phyloP scores from a whole-genome alignment of 2,797 vertebrate species.

The Aldrovandia affinis region DNA sequence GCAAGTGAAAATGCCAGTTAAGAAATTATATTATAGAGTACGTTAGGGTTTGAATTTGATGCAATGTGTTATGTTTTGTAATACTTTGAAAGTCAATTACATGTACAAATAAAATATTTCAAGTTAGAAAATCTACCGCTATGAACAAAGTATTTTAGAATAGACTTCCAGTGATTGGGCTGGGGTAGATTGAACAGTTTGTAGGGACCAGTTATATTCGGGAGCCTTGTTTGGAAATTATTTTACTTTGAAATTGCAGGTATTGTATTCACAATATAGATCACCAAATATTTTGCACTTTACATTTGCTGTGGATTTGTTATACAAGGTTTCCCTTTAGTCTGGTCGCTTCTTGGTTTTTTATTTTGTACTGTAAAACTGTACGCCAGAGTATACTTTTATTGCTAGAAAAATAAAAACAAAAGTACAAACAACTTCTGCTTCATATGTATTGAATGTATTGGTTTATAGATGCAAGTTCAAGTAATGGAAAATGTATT shows the following conservation, averaged over 20 bases:
- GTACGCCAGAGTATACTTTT: not conserved
- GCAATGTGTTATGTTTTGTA: not conserved
- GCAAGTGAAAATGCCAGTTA: not conserved
- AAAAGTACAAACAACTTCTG: not conserved
- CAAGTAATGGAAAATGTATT: not conserved
- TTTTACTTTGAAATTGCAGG: not conserved
- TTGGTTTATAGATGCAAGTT: not conserved
- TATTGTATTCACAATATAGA: not conserved
- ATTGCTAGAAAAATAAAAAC: slow-evolving; percentile 41
- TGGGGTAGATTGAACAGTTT: slow-evolving; percentile 1
- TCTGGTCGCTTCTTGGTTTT: not conserved
- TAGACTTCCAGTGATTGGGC: not conserved
- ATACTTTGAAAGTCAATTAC: not conserved
- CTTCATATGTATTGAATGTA: not conserved
- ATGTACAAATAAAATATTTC: not conserved
- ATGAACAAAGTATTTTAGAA: not conserved
- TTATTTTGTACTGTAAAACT: not conserved
- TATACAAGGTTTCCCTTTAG: not conserved
- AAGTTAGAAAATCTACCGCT: not conserved
- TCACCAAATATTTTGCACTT: slow-evolving; percentile 40
- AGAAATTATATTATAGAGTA: not conserved
- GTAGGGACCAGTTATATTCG: slow-evolving; percentile 14
- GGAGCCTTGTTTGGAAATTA: slow-evolving; percentile 17
- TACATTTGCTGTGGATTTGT: slow-evolving; percentile 26
- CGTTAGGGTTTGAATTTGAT: not conserved